phyloP scores from a whole-genome alignment of 2,888 invertebrate species.

The Cancer borealis region DNA sequence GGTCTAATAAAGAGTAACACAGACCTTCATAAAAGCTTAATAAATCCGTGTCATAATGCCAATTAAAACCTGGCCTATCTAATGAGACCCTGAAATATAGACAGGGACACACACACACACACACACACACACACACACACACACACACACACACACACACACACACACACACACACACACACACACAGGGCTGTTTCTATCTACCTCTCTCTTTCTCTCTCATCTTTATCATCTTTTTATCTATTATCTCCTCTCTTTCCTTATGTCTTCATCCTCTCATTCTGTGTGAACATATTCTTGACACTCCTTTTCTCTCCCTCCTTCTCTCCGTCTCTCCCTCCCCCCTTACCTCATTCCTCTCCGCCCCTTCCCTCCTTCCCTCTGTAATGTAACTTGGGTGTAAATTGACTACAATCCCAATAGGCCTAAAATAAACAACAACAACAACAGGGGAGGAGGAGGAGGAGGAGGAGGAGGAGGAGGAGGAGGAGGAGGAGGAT shows the following conservation, averaged over 20 bases:
- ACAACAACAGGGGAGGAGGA: neutral
- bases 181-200: neutral
- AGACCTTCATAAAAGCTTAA: conserved; percentile 57
- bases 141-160: neutral
- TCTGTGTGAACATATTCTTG: neutral
- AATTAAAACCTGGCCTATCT: conserved; percentile 58
- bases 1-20: conserved; percentile 43
- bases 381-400: conserved; percentile 52
- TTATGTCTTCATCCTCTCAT: neutral
- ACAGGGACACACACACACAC: neutral
- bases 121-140: neutral
- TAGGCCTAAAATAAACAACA: conserved; percentile 51
- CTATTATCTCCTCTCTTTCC: neutral
- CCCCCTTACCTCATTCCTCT: too few relatives aligned
- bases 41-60: conserved; percentile 65
- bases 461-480: neutral
- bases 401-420: conserved; percentile 38
- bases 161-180: too few relatives aligned
- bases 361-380: conserved; percentile 28
- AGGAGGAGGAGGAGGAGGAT: neutral
- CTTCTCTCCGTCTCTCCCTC: neutral
- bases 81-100: conserved; percentile 61
- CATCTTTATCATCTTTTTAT: conserved; percentile 38
- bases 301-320: neutral
- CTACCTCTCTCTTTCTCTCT: conserved; percentile 57